A percentile compares a stretch with the other conserved stretches of the same genome.
Evolutionary conservation across 2,888 invertebrate species (phyloP).

Genomic region (Andrena minutula): DNA sequence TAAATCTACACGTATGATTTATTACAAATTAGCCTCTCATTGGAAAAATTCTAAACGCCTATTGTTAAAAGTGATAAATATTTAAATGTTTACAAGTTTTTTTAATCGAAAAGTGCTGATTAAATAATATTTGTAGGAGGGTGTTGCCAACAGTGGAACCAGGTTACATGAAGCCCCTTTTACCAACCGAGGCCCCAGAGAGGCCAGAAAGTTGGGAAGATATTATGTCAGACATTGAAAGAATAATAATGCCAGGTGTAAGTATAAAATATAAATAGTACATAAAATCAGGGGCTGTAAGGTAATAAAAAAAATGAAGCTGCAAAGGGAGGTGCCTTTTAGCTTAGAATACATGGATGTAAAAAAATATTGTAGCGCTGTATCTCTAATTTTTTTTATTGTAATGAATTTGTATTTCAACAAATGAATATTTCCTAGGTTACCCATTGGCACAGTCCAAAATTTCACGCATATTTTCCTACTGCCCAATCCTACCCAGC

Average conservation of each 20-base stretch:
- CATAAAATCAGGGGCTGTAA: too few relatives aligned
- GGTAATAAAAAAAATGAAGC: too few relatives aligned
- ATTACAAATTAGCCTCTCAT: too few relatives aligned
- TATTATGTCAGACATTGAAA: slow-evolving; percentile 95
- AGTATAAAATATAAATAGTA: slow-evolving; percentile 72
- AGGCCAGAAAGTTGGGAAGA: slow-evolving; percentile 94
- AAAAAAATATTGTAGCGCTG: not conserved
- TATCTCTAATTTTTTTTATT: not conserved
- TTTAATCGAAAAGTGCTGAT: not conserved
- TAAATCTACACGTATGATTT: too few relatives aligned
- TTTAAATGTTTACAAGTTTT: too few relatives aligned
- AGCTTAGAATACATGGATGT: not conserved
- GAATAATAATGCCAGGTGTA: slow-evolving; percentile 96
- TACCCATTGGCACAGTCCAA: slow-evolving; percentile 98
- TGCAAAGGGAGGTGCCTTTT: too few relatives aligned
- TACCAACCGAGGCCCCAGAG: slow-evolving; percentile 94
- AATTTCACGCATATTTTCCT: slow-evolving; percentile 98
- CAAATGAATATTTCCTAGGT: slow-evolving; percentile 84
- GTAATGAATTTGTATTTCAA: not conserved
- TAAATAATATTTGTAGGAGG: slow-evolving; percentile 85
- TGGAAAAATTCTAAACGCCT: too few relatives aligned
- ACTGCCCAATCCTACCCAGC: slow-evolving; percentile 97
- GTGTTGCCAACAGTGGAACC: slow-evolving; percentile 96
- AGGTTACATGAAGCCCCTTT: slow-evolving; percentile 92
- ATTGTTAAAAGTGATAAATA: too few relatives aligned